These are phyloP conservation scores for Epistrophella euchroma DNA, from an alignment of 2,888 invertebrate species.

Conservation along the genomic window DNA sequence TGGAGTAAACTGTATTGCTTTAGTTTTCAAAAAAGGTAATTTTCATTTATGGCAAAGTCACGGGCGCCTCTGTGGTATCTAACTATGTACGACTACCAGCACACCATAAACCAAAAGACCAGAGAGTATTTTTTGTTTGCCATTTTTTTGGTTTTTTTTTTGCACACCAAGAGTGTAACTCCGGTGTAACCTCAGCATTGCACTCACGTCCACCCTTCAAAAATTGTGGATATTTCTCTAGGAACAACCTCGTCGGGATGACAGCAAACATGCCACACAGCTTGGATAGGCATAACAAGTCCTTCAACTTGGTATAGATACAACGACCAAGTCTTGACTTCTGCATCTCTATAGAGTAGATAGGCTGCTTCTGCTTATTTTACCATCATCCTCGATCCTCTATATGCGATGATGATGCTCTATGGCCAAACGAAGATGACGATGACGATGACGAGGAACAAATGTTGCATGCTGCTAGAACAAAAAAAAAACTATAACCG, in stretches of 20 bases:
- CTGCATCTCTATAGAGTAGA: conserved; percentile 25
- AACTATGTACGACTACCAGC: conserved; percentile 26
- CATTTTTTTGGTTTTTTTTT: conserved; percentile 32
- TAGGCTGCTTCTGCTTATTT: conserved; percentile 34
- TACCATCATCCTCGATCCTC: conserved; percentile 26
- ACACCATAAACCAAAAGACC: conserved; percentile 45
- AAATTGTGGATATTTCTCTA: conserved; percentile 68
- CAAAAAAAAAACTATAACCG: conserved; percentile 32
- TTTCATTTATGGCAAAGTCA: conserved; percentile 75
- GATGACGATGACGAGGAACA: conserved; percentile 60
- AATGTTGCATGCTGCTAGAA: conserved; percentile 42
- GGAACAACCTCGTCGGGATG: conserved; percentile 56
- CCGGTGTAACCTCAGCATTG: conserved; percentile 69
- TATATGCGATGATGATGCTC: conserved; percentile 5
- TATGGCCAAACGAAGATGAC: conserved; percentile 50
- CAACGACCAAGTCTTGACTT: conserved; percentile 7
- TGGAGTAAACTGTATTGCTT: conserved; percentile 30
- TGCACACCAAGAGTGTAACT: conserved; percentile 59
- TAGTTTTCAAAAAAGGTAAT: conserved; percentile 61
- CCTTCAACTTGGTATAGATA: conserved; percentile 40
- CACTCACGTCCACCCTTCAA: conserved; percentile 76
- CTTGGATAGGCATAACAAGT: conserved; percentile 63
- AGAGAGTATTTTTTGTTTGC: conserved; percentile 1
- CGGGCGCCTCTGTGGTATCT: conserved; percentile 59
- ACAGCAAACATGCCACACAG: conserved; percentile 74